Base-by-base conservation (phyloP, 2,888 invertebrate species). In the Zhengitettix transpicula region DNA sequence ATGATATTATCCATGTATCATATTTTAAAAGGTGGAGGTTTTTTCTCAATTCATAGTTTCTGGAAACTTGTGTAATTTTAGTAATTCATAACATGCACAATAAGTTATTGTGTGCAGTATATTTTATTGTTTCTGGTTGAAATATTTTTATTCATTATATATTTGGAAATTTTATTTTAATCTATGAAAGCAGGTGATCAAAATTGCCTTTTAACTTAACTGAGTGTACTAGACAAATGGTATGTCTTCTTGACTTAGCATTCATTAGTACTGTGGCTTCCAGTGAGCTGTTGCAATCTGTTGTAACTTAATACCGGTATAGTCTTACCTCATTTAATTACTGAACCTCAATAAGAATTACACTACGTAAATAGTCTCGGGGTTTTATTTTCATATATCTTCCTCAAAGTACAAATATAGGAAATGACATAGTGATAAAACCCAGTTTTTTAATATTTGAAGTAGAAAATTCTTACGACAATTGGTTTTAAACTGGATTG, bases 321-420 rank as follows among this genome's bases (percentile, higher is more conserved):
- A 11, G 53, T 51, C 53, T 60, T 52, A 57, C 44, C 56, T 57
- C 60, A 57, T 41, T 53, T 59, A 16, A 52, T 28, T 28, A 28
- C 59, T 51, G 51, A 42, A 59, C 41, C 59, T 40, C 44, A 55
- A 47, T 16, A 40, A 52, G 9, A 15, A 40, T 51, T 42, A 15
- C 57, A 57, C 28, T 53, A 53, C 54, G 41, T 60, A 55, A 54
- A 60, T 47, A 57, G 40, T 51, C 61, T 58, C 52, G 61, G 61
- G 61, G 57, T 40, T 58, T 57, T 17, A 42, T 60, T 60, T 57
- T 55, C 47, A 51, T 42, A 47, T 58, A 44, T 51, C 55, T 42
- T 54, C 41, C 51, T 57, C 55, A 58, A 55, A 61, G 61, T 61
- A 61, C 61, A 61, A 61, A 60, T 58, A 47, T 52, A 55, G 55